Evolutionary conservation across 2,797 vertebrate genomes (phyloP), one percentile per base, ranked within the genome.

Genomic region (Diplodus puntazzo): DNA sequence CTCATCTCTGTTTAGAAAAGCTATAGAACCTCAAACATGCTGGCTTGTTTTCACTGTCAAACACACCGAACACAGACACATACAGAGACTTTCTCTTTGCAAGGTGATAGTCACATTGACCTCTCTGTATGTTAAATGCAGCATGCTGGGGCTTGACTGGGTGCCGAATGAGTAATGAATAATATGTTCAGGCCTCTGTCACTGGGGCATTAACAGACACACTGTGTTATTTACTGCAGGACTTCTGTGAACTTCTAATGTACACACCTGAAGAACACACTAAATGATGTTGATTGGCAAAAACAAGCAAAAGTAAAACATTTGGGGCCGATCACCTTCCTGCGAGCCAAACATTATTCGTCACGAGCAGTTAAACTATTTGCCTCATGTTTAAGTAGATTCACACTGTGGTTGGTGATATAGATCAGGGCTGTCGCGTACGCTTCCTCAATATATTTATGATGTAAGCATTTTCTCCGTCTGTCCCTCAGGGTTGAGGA

Each of bases 131-230:
- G 46, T 82, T 86, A 82, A 85, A 88, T 87, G 80, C 61, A 77
- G 81, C 78, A 39, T 73, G 63, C 73, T 52, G 60, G 69, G 55
- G 53, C 68, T 74, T 75, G 75, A 81, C 77, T 79, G 79, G 76
- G 67, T 86, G 83, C 73, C 1, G 77, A 87, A 79, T 87, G 80
- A 94, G 63, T 78, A 79, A 92, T 88, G 85, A 90, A 77, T 78
- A 42, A 77, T 76, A 73, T 85, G 85, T 85, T 88, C 63, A 75
- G 77, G 75, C 73, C 70, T 89, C 82, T 69, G 84, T 80, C 73
- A 79, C 74, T 55, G 87, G 80, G 77, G 34, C 69, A 64, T 72
- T 75, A 83, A 82, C 73, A 69, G 57, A 81, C 61, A 76, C 53
- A 53, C 58, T 1, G 34, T 64, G 59, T 85, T 89, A 81, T 91